These are phyloP conservation scores for Phyllostomus discolor DNA, from an alignment of 2,113 vertebrate genomes.

Conservation along the genomic window DNA sequence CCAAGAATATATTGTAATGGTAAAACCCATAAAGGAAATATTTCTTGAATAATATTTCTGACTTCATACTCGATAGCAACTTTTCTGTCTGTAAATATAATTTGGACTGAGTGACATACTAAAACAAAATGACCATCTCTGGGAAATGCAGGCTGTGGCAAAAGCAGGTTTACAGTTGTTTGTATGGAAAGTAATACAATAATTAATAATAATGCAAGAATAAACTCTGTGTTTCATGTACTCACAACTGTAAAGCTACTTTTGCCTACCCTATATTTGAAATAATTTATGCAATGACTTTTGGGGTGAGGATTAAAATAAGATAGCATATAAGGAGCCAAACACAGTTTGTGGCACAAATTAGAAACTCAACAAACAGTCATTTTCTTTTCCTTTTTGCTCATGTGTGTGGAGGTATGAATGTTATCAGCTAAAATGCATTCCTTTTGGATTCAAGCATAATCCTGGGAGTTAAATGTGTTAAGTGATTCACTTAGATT, in stretches of 20 bases:
- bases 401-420: too few relatives aligned
- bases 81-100: background rate
- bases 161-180: background rate
- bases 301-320: background rate
- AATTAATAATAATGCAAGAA: background rate
- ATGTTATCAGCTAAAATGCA: background rate
- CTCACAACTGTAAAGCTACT: background rate
- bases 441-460: background rate
- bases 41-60: background rate
- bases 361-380: background rate
- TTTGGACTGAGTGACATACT: background rate
- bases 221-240: background rate
- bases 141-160: background rate
- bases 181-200: background rate
- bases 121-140: background rate
- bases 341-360: background rate
- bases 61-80: background rate
- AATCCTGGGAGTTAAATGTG: background rate
- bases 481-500: background rate
- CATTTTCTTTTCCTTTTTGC: background rate
- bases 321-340: background rate
- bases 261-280: background rate
- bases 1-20: background rate
- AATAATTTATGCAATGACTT: background rate
- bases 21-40: background rate